These are phyloP conservation scores for Pollenia angustigena DNA, from an alignment of 2,888 invertebrate genomes.

Conservation along the genomic window DNA sequence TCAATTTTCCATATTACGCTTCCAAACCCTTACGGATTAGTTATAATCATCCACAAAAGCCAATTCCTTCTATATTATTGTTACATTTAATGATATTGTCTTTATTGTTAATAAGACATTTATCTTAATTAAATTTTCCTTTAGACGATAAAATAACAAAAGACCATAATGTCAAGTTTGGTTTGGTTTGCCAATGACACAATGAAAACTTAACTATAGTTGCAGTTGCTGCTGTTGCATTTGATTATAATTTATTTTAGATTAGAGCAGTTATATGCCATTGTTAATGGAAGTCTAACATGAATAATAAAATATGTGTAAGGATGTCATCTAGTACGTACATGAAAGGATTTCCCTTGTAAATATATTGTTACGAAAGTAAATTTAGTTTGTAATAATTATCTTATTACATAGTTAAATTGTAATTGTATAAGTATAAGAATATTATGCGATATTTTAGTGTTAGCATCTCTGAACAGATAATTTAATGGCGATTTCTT, in stretches of 20 bases:
- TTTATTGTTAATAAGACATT: constrained; percentile 61
- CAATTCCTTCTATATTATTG: constrained; percentile 3
- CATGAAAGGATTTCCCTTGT: too few relatives aligned
- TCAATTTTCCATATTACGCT: background rate
- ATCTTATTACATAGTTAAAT: too few relatives aligned
- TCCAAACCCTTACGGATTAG: background rate
- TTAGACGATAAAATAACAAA: constrained; percentile 49
- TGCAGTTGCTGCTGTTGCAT: background rate
- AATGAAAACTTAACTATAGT: constrained; percentile 19
- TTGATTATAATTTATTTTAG: constrained; percentile 2
- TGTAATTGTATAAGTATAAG: too few relatives aligned
- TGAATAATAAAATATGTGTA: background rate
- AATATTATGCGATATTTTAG: too few relatives aligned
- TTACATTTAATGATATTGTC: constrained; percentile 49
- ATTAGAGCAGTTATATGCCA: background rate
- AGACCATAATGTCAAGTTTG: constrained; percentile 46
- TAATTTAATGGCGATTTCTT: too few relatives aligned
- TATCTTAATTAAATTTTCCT: constrained; percentile 67
- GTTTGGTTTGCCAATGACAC: constrained; percentile 24
- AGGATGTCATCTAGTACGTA: too few relatives aligned
- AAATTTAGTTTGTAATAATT: too few relatives aligned
- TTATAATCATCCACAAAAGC: background rate
- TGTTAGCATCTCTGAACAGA: too few relatives aligned
- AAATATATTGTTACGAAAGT: too few relatives aligned
- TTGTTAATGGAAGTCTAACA: background rate